These are phyloP conservation scores for Threskiornis aethiopicus DNA, from an alignment of 2,797 vertebrate genomes.

Conservation along the genomic window DNA sequence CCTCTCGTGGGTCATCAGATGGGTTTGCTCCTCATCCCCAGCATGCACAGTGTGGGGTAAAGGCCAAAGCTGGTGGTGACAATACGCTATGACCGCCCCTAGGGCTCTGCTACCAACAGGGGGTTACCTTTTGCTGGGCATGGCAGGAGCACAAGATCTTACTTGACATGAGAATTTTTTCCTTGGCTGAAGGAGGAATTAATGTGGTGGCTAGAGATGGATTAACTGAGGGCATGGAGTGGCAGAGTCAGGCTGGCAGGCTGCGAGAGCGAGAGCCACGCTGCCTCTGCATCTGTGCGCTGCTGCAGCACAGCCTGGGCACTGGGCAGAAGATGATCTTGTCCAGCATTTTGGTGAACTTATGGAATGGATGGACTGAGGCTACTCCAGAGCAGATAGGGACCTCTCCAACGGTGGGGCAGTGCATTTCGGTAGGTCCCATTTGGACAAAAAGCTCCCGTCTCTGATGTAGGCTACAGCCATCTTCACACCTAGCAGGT, in stretches of 20 bases:
- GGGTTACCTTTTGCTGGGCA: neutral
- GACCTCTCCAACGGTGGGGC: neutral
- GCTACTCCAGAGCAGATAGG: neutral
- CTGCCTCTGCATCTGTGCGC: neutral
- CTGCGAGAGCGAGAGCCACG: neutral
- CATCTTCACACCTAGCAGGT: neutral
- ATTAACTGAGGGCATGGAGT: neutral
- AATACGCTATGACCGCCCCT: accelerated
- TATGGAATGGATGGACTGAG: neutral
- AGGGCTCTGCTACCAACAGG: neutral
- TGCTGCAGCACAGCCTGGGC: neutral
- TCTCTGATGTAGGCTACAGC: neutral
- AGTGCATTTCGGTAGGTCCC: neutral
- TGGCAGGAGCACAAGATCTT: neutral
- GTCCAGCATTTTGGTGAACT: neutral
- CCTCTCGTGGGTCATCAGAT: neutral
- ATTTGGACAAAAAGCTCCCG: neutral
- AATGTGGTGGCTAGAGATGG: neutral
- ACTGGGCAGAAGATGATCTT: neutral
- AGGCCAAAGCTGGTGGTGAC: neutral
- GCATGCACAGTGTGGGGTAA: neutral
- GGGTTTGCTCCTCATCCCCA: neutral
- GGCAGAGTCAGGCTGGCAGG: neutral
- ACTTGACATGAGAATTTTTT: neutral
- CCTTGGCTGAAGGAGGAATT: neutral